Percentiles rank a stretch among this genome's conserved stretches.
These are phyloP conservation scores for Hypsibius dujardini DNA, from an alignment of 1,140 invertebrate genomes.

Conservation along the genomic window DNA sequence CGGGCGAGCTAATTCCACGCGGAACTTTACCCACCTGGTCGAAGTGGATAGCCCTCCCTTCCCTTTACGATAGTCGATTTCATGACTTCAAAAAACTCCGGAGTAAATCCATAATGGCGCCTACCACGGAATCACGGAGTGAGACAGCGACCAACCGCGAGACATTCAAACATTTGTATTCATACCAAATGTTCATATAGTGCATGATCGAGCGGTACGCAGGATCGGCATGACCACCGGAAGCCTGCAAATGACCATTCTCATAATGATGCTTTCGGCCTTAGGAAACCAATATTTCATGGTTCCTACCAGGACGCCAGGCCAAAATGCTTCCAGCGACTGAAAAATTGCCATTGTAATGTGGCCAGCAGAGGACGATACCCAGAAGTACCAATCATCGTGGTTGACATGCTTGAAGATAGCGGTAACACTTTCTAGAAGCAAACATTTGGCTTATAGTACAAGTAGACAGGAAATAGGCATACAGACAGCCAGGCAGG, in stretches of 20 bases:
- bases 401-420: constrained; percentile 71
- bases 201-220: constrained; percentile 49
- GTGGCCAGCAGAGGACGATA: constrained; percentile 56
- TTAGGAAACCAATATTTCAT: too few relatives aligned
- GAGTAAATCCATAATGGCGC: constrained; percentile 88
- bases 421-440: constrained; percentile 47
- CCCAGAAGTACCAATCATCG: constrained; percentile 48
- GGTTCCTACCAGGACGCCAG: constrained; percentile 60
- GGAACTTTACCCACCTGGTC: constrained; percentile 43
- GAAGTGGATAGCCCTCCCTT: constrained; percentile 77
- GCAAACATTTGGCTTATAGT: neutral
- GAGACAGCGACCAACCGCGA: too few relatives aligned
- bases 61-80: constrained; percentile 31
- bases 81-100: constrained; percentile 87
- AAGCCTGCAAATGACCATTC: constrained; percentile 35
- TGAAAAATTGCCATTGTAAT: constrained; percentile 92
- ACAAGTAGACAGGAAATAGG: too few relatives aligned
- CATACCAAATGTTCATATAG: constrained; percentile 42
- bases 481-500: too few relatives aligned
- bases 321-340: constrained; percentile 95
- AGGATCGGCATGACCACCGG: constrained; percentile 57
- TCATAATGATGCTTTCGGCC: too few relatives aligned
- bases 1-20: constrained; percentile 10
- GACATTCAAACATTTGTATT: constrained; percentile 22
- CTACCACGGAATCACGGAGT: constrained; percentile 14